Evolutionary conservation across 2,113 vertebrate genomes (phyloP), one percentile per base, ranked within the genome.

Genomic region (Cardinalis cardinalis): DNA sequence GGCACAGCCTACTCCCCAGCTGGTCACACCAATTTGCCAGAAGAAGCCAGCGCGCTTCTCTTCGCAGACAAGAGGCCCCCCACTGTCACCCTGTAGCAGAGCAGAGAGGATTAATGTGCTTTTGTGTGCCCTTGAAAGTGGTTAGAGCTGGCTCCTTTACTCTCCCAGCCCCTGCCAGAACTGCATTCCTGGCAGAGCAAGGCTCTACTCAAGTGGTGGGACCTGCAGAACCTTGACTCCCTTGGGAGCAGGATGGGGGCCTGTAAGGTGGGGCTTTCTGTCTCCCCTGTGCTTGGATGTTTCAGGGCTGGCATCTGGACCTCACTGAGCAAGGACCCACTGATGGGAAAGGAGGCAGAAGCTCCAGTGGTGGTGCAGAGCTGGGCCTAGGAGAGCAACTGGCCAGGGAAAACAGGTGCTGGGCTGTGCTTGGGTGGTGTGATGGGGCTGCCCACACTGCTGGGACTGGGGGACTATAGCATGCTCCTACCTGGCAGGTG

Each of bases 331-430:
- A 34, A 41, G 52, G 40, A 66, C 14, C 26, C 26, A 21, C 0
- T 0, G n/a, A 24, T 66, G 34, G 40, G 12, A 31, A 71, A 78
- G 44, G 31, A 31, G 21, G 9, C 1, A 2, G 34, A 41, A 72
- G 8, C n/a, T 51, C 21, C 21, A 59, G n/a, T 0, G 0, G 25
- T 0, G 0, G 6, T 52, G 14, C 1, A 10, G 29, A 40, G 7
- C n/a, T 25, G 3, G 14, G 29, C 17, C 2, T 61, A 14, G 34
- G 17, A 44, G 51, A 43, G 40, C 0, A 3, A 18, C 17, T 31
- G 21, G 29, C 8, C 16, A 20, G 56, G 71, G 12, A 52, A 44
- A 66, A 14, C 17, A 31, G 2, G 2, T 0, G 0, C 43, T 43
- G 36, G 36, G 14, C 26, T 72, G 36, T 29, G 32, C 38, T 51